These are phyloP conservation scores for Xiphorhynchus elegans DNA, from an alignment of 2,113 vertebrate genomes.

Conservation along the genomic window DNA sequence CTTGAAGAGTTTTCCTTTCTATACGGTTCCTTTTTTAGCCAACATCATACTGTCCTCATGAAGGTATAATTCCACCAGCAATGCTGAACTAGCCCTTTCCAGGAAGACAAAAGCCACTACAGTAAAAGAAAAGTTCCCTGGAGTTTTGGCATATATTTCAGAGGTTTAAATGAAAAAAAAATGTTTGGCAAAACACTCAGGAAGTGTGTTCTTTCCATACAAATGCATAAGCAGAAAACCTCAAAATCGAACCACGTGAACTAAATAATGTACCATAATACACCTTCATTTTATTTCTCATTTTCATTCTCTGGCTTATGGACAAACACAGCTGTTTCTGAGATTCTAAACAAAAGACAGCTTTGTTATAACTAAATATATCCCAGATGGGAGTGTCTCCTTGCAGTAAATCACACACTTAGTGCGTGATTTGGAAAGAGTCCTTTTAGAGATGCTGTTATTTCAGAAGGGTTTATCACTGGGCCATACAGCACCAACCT, in stretches of 20 bases:
- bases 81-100: not conserved
- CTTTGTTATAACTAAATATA: constrained; percentile 38
- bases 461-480: not conserved
- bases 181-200: not conserved
- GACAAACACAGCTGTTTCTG: constrained; percentile 40
- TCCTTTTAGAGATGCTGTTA: not conserved
- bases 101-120: not conserved
- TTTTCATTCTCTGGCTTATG: not conserved
- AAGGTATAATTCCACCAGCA: not conserved
- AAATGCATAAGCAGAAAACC: not conserved
- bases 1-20: not conserved
- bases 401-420: not conserved
- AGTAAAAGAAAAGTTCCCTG: not conserved
- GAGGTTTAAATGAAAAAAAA: not conserved
- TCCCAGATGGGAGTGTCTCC: constrained; percentile 12
- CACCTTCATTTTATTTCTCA: not conserved
- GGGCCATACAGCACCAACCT: not conserved
- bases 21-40: not conserved
- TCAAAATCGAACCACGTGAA: not conserved
- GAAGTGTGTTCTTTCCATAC: not conserved
- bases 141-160: not conserved
- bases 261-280: not conserved
- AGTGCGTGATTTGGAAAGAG: not conserved
- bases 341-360: constrained; percentile 25
- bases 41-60: not conserved